These are phyloP conservation scores for Amphiprion ocellaris DNA, from an alignment of 2,113 vertebrate species.

Conservation along the genomic window DNA sequence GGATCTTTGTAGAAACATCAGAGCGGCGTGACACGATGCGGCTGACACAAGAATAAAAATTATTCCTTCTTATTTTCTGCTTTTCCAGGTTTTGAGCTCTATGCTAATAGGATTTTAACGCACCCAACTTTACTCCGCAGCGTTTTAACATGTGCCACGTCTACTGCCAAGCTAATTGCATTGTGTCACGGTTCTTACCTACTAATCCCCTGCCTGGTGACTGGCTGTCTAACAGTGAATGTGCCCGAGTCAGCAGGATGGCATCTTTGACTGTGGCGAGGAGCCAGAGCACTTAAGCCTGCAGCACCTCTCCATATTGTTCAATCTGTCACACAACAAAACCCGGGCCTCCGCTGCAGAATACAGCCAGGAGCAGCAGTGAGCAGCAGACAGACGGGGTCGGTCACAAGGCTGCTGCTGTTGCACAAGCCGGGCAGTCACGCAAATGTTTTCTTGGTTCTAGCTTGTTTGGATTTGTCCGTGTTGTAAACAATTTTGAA, in stretches of 20 bases:
- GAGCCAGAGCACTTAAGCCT: constrained; percentile 55
- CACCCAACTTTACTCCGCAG: background rate
- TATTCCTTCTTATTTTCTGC: background rate
- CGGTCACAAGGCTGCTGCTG: constrained; percentile 22
- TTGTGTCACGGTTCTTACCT: constrained; percentile 32
- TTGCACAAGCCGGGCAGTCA: constrained; percentile 18
- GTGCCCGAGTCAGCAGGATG: constrained; percentile 74
- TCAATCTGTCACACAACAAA: constrained; percentile 60
- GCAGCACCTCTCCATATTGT: constrained; percentile 69
- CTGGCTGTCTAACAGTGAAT: constrained; percentile 46
- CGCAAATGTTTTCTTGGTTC: constrained; percentile 1
- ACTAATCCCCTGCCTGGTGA: constrained; percentile 51
- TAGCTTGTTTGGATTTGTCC: constrained; percentile 12
- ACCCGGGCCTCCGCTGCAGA: constrained; percentile 42
- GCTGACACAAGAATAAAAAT: background rate
- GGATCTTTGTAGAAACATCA: constrained; percentile 13
- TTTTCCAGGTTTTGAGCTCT: background rate
- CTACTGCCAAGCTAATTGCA: constrained; percentile 28
- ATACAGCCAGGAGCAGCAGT: constrained; percentile 18
- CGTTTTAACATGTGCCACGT: background rate
- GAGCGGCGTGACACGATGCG: background rate
- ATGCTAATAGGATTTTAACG: background rate
- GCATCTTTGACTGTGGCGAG: constrained; percentile 37
- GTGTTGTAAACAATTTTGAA: constrained; percentile 11
- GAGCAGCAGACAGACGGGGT: constrained; percentile 6